Base-by-base conservation (phyloP, 2,888 invertebrate species). In the Meta bourneti region DNA sequence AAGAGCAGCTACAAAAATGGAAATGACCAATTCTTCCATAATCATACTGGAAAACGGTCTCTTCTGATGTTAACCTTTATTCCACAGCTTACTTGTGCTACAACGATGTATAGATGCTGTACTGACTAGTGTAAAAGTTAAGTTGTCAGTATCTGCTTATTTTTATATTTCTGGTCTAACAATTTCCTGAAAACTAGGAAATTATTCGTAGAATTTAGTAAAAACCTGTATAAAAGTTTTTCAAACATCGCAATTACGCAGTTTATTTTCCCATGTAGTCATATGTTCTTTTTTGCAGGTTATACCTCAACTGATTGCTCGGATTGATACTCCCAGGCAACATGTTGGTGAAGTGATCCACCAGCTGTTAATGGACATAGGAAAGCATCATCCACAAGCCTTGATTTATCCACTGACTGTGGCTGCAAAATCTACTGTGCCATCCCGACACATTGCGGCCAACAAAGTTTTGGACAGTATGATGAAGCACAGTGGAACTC, bases 321-420 rank as follows among this genome's bases (percentile, higher is more conserved):
- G 99, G 85, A 99, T 99, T 93, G 99, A 99, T 94, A 98, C 98
- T 0, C 98, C 98, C 0, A 96, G 98, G 69, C 97, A 97, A 85
- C 95, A 98, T 86, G 99, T 99, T 0, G 97, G 98, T 0, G 97
- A 97, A 93, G 95, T 99, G 75, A 98, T 99, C 92, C 98, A 98
- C 94, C 97, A 98, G 94, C 95, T 99, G 34, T 95, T 99, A 20
- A 98, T 98, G 92, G 99, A 99, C 94, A 98, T 99, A 93, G 99
- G 99, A 7, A 99, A 99, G 95, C 97, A 98, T 52, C 99, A 99
- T 95, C 99, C 99, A 0, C 98, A 99, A 96, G 99, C 99, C 0
- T 95, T 99, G 77, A 98, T 99, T 0, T 99, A 99, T 95, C 99
- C 99, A 0, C 95, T 99, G 92, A 99, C 99, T 0, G 99, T 99